phyloP scores from a whole-genome alignment of 2,113 vertebrate genomes.

The Leiothrix lutea region DNA sequence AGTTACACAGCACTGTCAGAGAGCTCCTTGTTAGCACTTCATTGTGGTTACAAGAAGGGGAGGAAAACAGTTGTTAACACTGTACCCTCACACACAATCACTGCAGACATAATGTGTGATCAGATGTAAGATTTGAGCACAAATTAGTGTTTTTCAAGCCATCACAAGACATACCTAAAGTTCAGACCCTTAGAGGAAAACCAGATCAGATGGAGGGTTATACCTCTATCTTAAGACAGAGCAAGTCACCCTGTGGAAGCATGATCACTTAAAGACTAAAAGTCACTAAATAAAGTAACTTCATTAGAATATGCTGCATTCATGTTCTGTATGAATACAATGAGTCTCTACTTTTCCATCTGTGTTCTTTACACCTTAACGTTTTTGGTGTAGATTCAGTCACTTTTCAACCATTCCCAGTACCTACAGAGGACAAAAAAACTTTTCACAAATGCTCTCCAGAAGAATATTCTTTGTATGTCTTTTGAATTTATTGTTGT shows the following conservation, averaged over 20 bases:
- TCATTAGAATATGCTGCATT: background rate
- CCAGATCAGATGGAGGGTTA: background rate
- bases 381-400: background rate
- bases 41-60: background rate
- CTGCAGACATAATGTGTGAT: background rate
- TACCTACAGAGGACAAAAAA: background rate
- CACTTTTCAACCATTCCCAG: background rate
- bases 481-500: background rate
- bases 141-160: background rate
- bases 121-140: background rate
- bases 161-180: background rate
- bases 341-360: accelerated
- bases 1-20: background rate
- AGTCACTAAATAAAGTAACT: background rate
- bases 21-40: background rate
- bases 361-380: background rate
- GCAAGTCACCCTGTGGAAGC: accelerated
- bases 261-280: background rate
- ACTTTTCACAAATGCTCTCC: background rate
- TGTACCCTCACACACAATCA: background rate
- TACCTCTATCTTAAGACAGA: background rate
- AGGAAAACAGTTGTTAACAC: background rate
- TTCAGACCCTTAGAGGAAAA: background rate
- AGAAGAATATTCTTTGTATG: background rate
- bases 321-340: background rate